Base-by-base conservation (phyloP, 2,888 invertebrate genomes). In the Anthrax anthrax region DNA sequence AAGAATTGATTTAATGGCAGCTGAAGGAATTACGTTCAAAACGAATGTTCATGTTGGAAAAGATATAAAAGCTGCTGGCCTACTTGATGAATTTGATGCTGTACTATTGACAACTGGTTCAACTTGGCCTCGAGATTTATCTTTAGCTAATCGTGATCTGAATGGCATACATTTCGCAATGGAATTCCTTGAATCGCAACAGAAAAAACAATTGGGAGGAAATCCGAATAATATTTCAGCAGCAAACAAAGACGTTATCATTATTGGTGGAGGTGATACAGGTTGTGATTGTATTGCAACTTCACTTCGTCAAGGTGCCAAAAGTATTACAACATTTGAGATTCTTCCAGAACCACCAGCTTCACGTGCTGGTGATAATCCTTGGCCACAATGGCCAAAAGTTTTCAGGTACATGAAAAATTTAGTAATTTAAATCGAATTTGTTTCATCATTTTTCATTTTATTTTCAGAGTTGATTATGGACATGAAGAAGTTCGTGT, bases 271-370 rank as follows among this genome's bases (percentile, higher is more conserved):
- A 1, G 86, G 86, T 0, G 91, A 91, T 62, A 91, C 91, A 3
- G 90, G 90, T 0, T 95, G 94, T 66, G 98, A 98, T 74, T 98
- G 98, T 67, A 97, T 98, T 65, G 97, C 91, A 17, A 98, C 97
- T 1, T 91, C 95, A 1, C 74, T 97, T 49, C 78, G 97, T 12
- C 79, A 95, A 73, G 95, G 96, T 43, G 97, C 97, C 37, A 70
- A 72, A 47, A 64, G 62, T 56, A 91, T 98, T 58, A 90, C 89
- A 1, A 87, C 94, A 1, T 98, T 98, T 70, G 98, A 98, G 73
- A 98, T 98, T 60, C 73, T 98, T 43, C 96, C 97, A 0, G 82
- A 88, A 59, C 97, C 97, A 16, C 87, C 90, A 45, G 72, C 73
- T 3, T 74, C 72, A 23, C 76, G 98, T 34, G 82, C 84, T 14